Evolutionary conservation across 2,113 vertebrate genomes (phyloP).

Genomic region (Lepus americanus): DNA sequence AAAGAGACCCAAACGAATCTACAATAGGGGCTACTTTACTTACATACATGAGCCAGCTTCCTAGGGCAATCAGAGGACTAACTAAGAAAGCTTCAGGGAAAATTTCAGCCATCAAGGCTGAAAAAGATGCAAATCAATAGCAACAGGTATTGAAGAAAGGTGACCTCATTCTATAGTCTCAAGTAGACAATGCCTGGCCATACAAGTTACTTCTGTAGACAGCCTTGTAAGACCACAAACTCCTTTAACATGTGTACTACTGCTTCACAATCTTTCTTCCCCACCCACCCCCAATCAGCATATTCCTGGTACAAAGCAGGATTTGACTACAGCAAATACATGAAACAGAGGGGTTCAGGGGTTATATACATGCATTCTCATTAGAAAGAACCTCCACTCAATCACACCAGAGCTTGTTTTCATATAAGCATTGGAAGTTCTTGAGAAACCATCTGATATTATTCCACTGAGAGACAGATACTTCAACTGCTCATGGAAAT

Average conservation of each 20-base stretch:
- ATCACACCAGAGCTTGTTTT: not conserved
- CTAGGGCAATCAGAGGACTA: not conserved
- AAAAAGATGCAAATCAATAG: not conserved
- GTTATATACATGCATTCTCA: not conserved
- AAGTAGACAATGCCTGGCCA: not conserved
- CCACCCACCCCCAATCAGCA: not conserved
- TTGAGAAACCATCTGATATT: constrained; percentile 16
- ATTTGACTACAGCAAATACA: constrained; percentile 5
- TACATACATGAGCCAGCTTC: not conserved
- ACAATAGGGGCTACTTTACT: not conserved
- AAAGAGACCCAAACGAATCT: not conserved
- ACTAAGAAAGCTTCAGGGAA: not conserved
- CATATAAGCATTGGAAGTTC: not conserved
- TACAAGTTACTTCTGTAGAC: not conserved
- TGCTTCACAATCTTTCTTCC: not conserved
- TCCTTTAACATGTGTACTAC: not conserved
- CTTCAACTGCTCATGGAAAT: too few species aligned
- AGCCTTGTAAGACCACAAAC: not conserved
- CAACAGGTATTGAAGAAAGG: not conserved
- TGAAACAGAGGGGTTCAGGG: not conserved
- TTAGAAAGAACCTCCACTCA: not conserved
- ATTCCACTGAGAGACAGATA: not conserved
- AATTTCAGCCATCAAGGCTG: not conserved
- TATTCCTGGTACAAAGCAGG: not conserved
- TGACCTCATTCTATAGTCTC: constrained; percentile 11